Base-by-base conservation (phyloP, 2,888 invertebrate species). In the Drosophila histrio region DNA sequence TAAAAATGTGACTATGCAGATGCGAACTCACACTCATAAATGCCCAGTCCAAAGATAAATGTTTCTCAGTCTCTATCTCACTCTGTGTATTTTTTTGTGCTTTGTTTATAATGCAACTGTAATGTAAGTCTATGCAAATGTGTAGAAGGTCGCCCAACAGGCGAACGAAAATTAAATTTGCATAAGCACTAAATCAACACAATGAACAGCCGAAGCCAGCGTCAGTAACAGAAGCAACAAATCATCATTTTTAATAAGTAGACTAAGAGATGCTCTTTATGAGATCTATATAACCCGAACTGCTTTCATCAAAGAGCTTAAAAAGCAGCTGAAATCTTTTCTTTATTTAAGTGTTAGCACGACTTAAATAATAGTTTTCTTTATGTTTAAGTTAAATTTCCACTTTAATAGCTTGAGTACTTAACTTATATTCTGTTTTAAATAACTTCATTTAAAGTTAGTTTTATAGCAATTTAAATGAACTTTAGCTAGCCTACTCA, bases 151-250 rank as follows among this genome's bases (percentile, higher is more conserved):
- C 43, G 39, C 36, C 30, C 36, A 52, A 65, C 47, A 61, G 65
- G 58, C 64, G 70, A 76, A 73, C 87, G 72, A 67, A 73, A 70
- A 88, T 88, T 83, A 86, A 83, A 88, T 83, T 83, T 83, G 87
- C 82, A 83, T 83, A 88, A 83, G 84, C 87, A 87, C 87, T 83
- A 88, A 88, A 83, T 83, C 80, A 81, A 81, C 80, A 87, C 80
- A 78, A 85, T 74, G 84, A 74, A 81, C 74, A 64, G 56, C 47
- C 36, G 43, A 49, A 68, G 57, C 17, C 49, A 62, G 56, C 59
- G 52, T 39, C 36, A 38, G 15, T 34, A 54, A 22, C 4, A 34
- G 3, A 30, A 58, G 36, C 60, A 50, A 50, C 62, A 60, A 38
- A 28, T 4, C 2, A 7, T 24, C 39, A 54, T 50, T 22, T 15